These are phyloP conservation scores for Harlomillsia oculata DNA, from an alignment of 1,140 invertebrate genomes.

Conservation along the genomic window DNA sequence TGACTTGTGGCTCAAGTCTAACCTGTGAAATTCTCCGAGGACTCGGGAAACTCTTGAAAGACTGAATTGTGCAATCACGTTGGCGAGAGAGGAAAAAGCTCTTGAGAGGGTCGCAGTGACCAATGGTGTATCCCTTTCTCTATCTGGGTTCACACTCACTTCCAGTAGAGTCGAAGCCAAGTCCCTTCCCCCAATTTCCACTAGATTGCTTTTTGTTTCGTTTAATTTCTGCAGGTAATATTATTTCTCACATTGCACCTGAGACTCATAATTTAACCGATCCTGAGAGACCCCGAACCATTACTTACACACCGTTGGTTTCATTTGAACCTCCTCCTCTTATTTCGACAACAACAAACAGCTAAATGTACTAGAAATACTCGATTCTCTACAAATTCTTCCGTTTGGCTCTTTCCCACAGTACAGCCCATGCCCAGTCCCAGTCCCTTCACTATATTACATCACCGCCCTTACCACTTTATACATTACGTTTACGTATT, in stretches of 20 bases:
- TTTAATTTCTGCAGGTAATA: conserved; percentile 32
- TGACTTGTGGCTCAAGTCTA: too few relatives aligned
- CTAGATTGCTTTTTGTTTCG: conserved; percentile 24
- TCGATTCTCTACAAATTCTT: too few relatives aligned
- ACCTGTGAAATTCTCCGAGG: conserved; percentile 5
- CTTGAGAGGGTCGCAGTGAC: conserved; percentile 8
- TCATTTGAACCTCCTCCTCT: too few relatives aligned
- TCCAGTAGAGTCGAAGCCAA: not conserved
- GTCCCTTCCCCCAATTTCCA: conserved; percentile 12
- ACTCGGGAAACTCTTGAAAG: conserved; percentile 7
- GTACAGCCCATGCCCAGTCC: not conserved
- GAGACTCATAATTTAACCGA: conserved; percentile 28
- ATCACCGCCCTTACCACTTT: too few relatives aligned
- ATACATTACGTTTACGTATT: too few relatives aligned
- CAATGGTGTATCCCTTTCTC: not conserved
- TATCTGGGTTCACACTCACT: not conserved
- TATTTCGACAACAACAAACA: too few relatives aligned
- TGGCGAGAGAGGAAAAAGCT: conserved; percentile 1
- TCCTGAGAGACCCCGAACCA: conserved; percentile 2
- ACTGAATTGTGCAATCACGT: conserved; percentile 10
- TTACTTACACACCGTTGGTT: conserved; percentile 10
- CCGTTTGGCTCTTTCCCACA: not conserved
- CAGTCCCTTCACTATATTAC: too few relatives aligned
- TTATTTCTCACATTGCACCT: conserved; percentile 24
- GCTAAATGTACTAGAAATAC: too few relatives aligned